These are phyloP conservation scores for Bellardia pandia DNA, from an alignment of 2,888 invertebrate species.

Conservation along the genomic window DNA sequence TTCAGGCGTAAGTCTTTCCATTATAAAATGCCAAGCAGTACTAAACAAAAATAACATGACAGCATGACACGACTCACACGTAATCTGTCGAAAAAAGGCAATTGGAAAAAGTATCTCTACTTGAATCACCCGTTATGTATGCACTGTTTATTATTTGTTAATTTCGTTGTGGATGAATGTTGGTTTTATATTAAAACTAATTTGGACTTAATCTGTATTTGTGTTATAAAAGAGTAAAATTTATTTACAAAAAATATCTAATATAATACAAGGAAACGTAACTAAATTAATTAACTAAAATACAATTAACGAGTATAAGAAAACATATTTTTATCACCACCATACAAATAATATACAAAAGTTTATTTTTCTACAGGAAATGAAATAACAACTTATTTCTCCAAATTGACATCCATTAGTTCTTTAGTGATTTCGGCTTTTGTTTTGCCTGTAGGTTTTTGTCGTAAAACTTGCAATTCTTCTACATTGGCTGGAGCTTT, in stretches of 20 bases:
- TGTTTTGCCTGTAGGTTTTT: conserved; percentile 78
- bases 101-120: too few relatives aligned
- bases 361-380: background rate
- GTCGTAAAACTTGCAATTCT: conserved; percentile 53
- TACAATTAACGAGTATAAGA: background rate
- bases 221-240: background rate
- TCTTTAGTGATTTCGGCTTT: conserved; percentile 86
- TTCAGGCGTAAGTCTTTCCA: too few relatives aligned
- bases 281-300: conserved; percentile 25
- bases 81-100: too few relatives aligned
- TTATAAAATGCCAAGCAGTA: too few relatives aligned
- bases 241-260: conserved; percentile 42
- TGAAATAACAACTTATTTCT: conserved; percentile 37
- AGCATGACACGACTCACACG: too few relatives aligned
- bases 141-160: background rate
- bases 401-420: conserved; percentile 86
- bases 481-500: conserved; percentile 55
- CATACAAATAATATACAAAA: conserved; percentile 40
- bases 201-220: background rate
- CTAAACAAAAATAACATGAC: too few relatives aligned
- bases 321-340: conserved; percentile 52
- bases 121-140: too few relatives aligned
- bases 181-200: background rate
- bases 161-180: background rate
- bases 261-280: conserved; percentile 36